Conservation (phyloP, 1,140 invertebrate genomes). For the Trissolcus basalis region DNA sequence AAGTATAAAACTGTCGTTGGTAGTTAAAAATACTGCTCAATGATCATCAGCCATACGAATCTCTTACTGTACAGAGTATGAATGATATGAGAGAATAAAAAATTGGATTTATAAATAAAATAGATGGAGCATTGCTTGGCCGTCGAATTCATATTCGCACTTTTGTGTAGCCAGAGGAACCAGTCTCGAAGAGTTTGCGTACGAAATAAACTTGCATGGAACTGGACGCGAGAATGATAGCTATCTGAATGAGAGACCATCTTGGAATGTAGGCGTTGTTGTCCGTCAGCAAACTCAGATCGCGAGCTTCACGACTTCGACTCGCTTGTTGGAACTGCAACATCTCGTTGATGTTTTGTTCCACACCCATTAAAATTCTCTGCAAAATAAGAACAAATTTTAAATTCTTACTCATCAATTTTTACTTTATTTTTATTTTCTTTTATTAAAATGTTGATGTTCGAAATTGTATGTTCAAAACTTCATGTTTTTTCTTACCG, state of each 20-base stretch:
- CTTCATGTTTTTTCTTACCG: slow-evolving; percentile 77
- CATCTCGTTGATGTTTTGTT: slow-evolving; percentile 91
- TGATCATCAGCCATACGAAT: too few relatives aligned
- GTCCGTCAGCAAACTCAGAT: slow-evolving; percentile 86
- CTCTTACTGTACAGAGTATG: too few relatives aligned
- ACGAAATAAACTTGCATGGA: slow-evolving; percentile 91
- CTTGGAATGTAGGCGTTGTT: slow-evolving; percentile 91
- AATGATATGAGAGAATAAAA: too few relatives aligned
- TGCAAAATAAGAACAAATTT: slow-evolving; percentile 71
- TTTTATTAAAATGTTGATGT: background rate
- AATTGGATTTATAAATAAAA: too few relatives aligned
- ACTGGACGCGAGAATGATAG: slow-evolving; percentile 86
- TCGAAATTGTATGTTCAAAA: background rate
- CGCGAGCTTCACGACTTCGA: slow-evolving; percentile 85
- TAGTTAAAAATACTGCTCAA: too few relatives aligned
- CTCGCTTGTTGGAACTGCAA: slow-evolving; percentile 88
- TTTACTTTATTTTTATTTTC: too few relatives aligned
- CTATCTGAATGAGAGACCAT: slow-evolving; percentile 91
- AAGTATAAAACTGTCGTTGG: too few relatives aligned
- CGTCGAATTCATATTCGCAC: slow-evolving; percentile 75
- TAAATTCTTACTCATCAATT: background rate
- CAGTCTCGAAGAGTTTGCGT: slow-evolving; percentile 89
- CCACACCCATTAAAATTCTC: slow-evolving; percentile 84
- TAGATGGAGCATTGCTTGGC: background rate
- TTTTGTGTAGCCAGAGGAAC: slow-evolving; percentile 79